Evolutionary conservation across 53 echinoderm and acorn worm species (phyloP), one percentile per base, ranked within the genome.

Genomic region (Mesocentrotus franciscanus): DNA sequence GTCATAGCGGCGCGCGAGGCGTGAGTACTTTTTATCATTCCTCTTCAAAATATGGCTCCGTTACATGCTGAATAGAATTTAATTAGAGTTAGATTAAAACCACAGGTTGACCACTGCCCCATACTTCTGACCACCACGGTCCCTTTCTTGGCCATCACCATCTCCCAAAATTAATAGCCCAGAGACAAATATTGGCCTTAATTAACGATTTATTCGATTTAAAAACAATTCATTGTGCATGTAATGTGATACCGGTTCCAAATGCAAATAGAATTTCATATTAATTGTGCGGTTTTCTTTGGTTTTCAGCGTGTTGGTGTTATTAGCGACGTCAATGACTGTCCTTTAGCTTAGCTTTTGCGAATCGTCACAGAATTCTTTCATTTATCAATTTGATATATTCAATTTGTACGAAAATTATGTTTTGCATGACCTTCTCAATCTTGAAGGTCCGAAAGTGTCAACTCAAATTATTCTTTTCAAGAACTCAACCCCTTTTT

Each of bases 1-100:
- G 58, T 58, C 87, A 58, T 12, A 17, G 58, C 58, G 81, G 56
- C 87, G 87, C n/a, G n/a, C 29, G 58, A 87, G 87, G 87, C 58
- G 87, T 87, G n/a, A 59, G 34, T 6, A 12, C 56, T 17, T 58
- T 58, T 16, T 58, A 12, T 27, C 18, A 5, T n/a, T 87, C 27
- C 12, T 87, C 58, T 56, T 87, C 29, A 87, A 87, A 81, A 33
- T 36, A 9, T 57, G 87, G 87, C 58, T 87, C 87, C 58, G 58
- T 87, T 87, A 87, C 87, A 87, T 58, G 29, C 58, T 87, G 87
- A 57, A 87, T 58, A 87, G 87, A 13, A 27, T 87, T 87, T 87
- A 58, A 87, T 87, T 87, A 87, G 87, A 87, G 57, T 58, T 57
- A 12, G 87, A 87, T 56, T 87, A 87, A 87, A 87, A 87, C 87